phyloP scores from a whole-genome alignment of 2,888 invertebrate genomes.

The Cylindroiulus punctatus region DNA sequence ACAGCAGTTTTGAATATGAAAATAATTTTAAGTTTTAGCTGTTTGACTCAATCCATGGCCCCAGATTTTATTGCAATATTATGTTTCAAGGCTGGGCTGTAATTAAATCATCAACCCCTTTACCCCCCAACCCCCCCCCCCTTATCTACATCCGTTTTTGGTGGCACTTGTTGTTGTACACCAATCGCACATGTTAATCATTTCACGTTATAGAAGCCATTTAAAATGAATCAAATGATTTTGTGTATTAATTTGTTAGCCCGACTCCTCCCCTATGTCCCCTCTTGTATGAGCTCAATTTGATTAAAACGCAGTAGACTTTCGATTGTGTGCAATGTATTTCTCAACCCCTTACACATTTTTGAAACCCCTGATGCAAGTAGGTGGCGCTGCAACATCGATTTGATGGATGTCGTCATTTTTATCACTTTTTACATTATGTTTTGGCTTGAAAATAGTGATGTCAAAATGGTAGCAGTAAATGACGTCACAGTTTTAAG shows the following conservation, averaged over 20 bases:
- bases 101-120: too few relatives aligned
- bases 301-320: conserved; percentile 56
- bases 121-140: too few relatives aligned
- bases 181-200: conserved; percentile 53
- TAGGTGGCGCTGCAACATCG: neutral
- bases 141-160: conserved; percentile 20
- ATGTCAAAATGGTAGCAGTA: too few relatives aligned
- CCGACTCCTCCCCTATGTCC: conserved; percentile 27
- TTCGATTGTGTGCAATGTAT: neutral
- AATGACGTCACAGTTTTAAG: too few relatives aligned
- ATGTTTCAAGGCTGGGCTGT: too few relatives aligned
- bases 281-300: conserved; percentile 55
- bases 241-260: conserved; percentile 13
- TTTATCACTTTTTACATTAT: too few relatives aligned
- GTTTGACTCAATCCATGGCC: neutral
- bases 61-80: neutral
- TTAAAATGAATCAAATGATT: conserved; percentile 49
- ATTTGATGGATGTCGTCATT: neutral
- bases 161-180: conserved; percentile 54
- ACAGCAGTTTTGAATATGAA: too few relatives aligned
- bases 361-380: neutral
- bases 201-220: conserved; percentile 43
- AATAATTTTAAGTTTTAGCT: neutral
- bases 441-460: too few relatives aligned
- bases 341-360: neutral